phyloP scores from a whole-genome alignment of 2,113 vertebrate genomes.

The Haemorhous mexicanus region DNA sequence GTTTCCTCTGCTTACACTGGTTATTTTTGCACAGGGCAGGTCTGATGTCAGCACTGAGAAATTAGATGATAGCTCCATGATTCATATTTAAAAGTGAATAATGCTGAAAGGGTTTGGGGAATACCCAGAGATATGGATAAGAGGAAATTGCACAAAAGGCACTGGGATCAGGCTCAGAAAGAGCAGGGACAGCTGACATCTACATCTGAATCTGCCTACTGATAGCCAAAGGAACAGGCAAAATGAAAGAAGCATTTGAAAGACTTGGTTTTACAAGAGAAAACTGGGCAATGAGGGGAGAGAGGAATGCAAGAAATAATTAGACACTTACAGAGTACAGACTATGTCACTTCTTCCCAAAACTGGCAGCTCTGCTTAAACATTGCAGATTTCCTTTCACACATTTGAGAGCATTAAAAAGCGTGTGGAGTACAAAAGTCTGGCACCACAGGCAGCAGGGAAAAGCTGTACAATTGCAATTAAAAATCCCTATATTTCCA shows the following conservation, averaged over 20 bases:
- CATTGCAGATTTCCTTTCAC: background rate
- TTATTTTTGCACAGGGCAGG: background rate
- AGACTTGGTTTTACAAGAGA: background rate
- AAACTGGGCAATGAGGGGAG: background rate
- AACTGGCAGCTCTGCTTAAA: slow-evolving; percentile 7
- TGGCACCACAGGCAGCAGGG: background rate
- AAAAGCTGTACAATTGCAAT: background rate
- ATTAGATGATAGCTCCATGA: background rate
- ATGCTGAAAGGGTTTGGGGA: background rate
- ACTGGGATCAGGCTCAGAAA: background rate
- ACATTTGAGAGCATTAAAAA: background rate
- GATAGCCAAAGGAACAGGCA: background rate
- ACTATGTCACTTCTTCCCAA: background rate
- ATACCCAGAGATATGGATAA: background rate
- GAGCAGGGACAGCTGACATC: background rate
- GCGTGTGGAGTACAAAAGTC: background rate
- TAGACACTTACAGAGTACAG: background rate
- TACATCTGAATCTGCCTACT: background rate
- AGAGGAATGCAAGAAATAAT: background rate
- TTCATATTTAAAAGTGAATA: background rate
- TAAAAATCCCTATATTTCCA: background rate
- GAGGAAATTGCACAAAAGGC: background rate
- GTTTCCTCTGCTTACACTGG: background rate
- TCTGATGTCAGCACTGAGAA: background rate
- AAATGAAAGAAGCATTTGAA: background rate